Evolutionary conservation across 2,797 vertebrate species (phyloP).

Genomic region (Eurystomus glaucurus): DNA sequence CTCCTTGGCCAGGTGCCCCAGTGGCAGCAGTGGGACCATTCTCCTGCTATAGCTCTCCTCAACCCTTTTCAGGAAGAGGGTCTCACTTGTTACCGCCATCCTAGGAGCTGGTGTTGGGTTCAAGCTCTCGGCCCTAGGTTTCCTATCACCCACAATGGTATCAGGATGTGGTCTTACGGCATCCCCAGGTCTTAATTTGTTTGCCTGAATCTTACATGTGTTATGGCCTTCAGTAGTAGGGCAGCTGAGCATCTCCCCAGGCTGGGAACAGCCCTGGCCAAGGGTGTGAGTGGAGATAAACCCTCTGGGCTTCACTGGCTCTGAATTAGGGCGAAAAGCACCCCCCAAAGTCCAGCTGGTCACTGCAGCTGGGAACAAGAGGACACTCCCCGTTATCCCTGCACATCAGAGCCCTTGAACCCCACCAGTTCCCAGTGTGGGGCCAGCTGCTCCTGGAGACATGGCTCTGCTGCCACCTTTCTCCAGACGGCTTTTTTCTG

Average conservation of each 20-base stretch:
- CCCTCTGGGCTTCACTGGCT: neutral
- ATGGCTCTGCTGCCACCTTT: fast-evolving
- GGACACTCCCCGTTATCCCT: fast-evolving
- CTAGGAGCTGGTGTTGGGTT: neutral
- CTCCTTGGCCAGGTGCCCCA: fast-evolving
- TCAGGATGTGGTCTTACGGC: neutral
- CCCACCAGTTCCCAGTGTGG: fast-evolving
- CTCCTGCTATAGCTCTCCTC: neutral
- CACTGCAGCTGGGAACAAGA: fast-evolving
- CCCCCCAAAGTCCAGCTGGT: neutral
- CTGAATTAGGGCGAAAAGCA: neutral
- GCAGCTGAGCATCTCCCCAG: neutral
- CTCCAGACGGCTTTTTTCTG: constrained; percentile 45
- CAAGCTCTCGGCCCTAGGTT: neutral
- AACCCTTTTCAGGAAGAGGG: neutral
- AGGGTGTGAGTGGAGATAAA: neutral
- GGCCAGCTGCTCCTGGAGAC: neutral
- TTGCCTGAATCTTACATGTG: neutral
- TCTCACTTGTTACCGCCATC: fast-evolving
- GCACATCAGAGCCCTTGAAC: neutral
- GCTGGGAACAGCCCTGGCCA: neutral
- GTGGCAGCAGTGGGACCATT: fast-evolving
- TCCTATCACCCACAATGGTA: fast-evolving
- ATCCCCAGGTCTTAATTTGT: neutral
- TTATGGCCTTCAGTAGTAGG: fast-evolving